A percentile compares a stretch with the other conserved stretches of the same genome.
phyloP scores from a whole-genome alignment of 2,113 vertebrate genomes.

The Notechis scutatus region DNA sequence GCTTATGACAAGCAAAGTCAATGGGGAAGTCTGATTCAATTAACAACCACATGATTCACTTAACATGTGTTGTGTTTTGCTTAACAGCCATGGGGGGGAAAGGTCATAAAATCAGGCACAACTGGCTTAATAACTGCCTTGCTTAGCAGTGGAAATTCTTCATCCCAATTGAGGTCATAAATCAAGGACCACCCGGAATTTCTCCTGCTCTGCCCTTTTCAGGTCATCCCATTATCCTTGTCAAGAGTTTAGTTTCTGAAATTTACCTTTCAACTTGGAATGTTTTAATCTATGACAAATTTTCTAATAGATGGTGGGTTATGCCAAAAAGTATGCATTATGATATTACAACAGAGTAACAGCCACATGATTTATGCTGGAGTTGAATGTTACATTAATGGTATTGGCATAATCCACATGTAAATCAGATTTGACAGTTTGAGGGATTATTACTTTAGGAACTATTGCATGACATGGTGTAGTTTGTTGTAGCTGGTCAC shows the following conservation, averaged over 20 bases:
- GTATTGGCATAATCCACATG: neutral
- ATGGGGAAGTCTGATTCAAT: neutral
- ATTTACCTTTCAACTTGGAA: neutral
- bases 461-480: neutral
- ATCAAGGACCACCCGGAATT: neutral
- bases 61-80: neutral
- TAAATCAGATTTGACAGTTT: neutral
- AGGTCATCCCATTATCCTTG: neutral
- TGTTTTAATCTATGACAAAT: neutral
- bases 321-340: neutral
- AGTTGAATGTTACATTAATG: neutral
- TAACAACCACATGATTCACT: neutral
- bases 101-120: neutral
- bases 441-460: neutral
- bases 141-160: neutral
- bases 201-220: neutral
- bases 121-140: neutral
- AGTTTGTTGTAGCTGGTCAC: neutral
- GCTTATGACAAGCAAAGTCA: neutral
- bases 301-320: neutral
- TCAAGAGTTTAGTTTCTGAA: neutral
- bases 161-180: neutral
- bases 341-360: neutral
- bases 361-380: neutral
- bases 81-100: neutral